phyloP scores from a whole-genome alignment of 2,113 vertebrate genomes.

The Peucedramus taeniatus region DNA sequence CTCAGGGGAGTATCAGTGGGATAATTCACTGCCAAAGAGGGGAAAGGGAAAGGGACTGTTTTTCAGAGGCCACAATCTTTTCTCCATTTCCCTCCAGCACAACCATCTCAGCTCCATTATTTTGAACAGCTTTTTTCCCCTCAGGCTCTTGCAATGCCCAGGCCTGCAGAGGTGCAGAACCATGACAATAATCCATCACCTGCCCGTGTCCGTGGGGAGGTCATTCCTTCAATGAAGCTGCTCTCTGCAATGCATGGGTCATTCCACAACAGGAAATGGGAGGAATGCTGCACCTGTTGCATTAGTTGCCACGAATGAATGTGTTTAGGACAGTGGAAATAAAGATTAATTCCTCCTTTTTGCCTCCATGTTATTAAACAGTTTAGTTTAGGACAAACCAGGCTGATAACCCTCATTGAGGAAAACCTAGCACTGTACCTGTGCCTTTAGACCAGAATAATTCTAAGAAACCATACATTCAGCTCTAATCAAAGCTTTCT shows the following conservation, averaged over 20 bases:
- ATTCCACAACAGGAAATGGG: neutral
- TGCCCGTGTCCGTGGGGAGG: rapidly evolving
- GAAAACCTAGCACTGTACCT: neutral
- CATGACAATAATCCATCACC: neutral
- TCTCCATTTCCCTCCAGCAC: neutral
- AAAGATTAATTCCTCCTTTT: neutral
- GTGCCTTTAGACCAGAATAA: neutral
- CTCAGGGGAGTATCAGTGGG: neutral
- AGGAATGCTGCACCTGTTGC: neutral
- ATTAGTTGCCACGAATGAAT: neutral
- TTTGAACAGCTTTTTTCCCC: neutral
- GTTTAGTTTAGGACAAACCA: neutral
- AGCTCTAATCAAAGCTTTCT: neutral
- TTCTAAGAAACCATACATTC: neutral
- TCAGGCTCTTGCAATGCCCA: neutral
- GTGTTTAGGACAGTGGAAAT: neutral
- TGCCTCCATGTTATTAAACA: neutral
- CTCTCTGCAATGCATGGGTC: neutral
- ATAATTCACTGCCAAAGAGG: neutral
- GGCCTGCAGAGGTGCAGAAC: neutral
- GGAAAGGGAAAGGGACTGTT: neutral
- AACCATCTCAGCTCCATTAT: neutral
- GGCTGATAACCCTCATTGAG: neutral
- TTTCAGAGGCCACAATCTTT: neutral
- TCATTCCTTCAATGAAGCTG: neutral